These are phyloP conservation scores for Scomber colias DNA, from an alignment of 2,113 vertebrate genomes.

Conservation along the genomic window DNA sequence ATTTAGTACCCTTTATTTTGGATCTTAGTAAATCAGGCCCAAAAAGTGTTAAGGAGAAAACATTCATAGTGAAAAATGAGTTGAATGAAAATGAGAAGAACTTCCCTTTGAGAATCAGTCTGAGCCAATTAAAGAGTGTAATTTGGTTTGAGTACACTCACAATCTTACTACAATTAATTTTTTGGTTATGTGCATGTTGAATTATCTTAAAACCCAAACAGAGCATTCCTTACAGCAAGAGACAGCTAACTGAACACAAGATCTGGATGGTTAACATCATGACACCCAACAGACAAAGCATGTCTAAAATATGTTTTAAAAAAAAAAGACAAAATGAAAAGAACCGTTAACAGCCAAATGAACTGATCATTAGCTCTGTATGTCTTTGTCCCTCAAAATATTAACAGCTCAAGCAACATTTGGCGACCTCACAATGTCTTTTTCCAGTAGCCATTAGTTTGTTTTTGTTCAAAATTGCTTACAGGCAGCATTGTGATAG, in stretches of 20 bases:
- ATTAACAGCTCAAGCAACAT: too few relatives aligned
- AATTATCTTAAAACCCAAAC: slow-evolving; percentile 26
- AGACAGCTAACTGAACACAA: slow-evolving; percentile 5
- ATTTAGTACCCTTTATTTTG: neutral
- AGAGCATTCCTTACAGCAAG: slow-evolving; percentile 11
- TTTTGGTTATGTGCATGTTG: slow-evolving; percentile 23
- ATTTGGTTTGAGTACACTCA: slow-evolving; percentile 25
- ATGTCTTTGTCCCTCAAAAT: too few relatives aligned
- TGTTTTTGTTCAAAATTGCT: neutral
- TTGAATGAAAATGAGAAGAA: too few relatives aligned
- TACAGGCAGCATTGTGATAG: neutral
- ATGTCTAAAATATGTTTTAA: neutral
- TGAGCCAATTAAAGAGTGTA: slow-evolving; percentile 30
- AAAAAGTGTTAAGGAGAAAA: neutral
- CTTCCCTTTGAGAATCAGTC: slow-evolving; percentile 33
- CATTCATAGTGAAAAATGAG: neutral
- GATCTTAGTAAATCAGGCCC: too few relatives aligned
- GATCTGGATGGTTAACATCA: slow-evolving; percentile 25
- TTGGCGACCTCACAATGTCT: neutral
- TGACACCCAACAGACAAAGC: slow-evolving; percentile 30
- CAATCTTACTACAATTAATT: slow-evolving; percentile 19
- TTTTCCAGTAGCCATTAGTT: neutral
- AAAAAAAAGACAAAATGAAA: neutral
- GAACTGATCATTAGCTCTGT: too few relatives aligned
- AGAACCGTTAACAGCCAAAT: neutral